Conservation (phyloP, 2,797 vertebrate genomes). For the Lithobates pipiens region DNA sequence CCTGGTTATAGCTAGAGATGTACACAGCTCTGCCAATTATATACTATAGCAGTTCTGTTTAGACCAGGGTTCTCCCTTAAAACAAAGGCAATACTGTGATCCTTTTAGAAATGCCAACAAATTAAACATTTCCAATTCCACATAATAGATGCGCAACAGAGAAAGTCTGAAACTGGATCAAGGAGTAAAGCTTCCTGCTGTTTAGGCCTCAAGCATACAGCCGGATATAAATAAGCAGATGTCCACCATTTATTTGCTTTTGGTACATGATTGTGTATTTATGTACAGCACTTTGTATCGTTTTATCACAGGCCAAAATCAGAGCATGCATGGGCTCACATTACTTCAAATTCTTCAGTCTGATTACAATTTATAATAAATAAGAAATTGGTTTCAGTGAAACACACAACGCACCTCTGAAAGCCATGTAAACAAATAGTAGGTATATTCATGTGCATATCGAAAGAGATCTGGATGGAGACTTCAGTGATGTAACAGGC, state of each 20-base stretch:
- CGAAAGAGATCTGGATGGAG: neutral
- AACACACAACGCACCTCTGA: neutral
- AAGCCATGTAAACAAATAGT: neutral
- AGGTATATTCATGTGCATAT: neutral
- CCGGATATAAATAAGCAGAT: conserved; percentile 22
- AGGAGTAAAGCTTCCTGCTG: neutral
- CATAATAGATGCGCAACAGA: neutral
- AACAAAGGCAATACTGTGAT: neutral
- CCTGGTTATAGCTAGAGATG: no score
- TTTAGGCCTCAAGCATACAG: neutral
- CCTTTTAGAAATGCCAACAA: neutral
- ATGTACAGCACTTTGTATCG: conserved; percentile 1
- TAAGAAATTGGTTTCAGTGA: neutral
- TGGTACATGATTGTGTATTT: conserved; percentile 34
- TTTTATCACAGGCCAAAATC: conserved; percentile 33
- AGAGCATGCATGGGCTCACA: neutral
- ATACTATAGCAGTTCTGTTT: neutral
- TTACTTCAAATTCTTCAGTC: neutral
- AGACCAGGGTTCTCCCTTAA: neutral
- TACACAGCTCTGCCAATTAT: neutral
- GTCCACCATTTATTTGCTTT: conserved; percentile 30
- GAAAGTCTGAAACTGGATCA: neutral
- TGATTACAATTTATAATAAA: conserved; percentile 25
- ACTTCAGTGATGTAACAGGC: neutral
- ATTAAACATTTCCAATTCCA: neutral